These are phyloP conservation scores for Salticus scenicus DNA, from an alignment of 2,888 invertebrate genomes.

Conservation along the genomic window DNA sequence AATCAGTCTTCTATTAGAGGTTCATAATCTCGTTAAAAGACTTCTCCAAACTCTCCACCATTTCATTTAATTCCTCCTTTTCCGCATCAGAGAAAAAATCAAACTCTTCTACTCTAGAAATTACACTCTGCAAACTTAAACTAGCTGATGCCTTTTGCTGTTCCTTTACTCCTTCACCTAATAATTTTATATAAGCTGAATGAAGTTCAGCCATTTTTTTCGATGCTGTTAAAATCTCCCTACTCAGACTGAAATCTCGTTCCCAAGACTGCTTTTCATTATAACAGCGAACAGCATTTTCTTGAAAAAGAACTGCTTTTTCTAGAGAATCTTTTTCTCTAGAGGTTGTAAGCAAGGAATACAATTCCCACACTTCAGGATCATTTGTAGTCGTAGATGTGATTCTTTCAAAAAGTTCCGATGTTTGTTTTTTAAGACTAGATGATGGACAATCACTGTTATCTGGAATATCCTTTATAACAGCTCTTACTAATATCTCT, in stretches of 20 bases:
- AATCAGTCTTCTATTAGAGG: neutral
- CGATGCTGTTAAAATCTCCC: conserved; percentile 81
- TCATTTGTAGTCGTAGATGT: conserved; percentile 80
- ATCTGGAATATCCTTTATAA: conserved; percentile 81
- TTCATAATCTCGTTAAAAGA: neutral
- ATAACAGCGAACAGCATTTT: conserved; percentile 84
- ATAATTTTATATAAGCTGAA: neutral
- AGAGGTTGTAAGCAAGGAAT: conserved; percentile 81
- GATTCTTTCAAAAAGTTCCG: conserved; percentile 85
- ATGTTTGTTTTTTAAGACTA: conserved; percentile 78
- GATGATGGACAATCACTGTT: conserved; percentile 77
- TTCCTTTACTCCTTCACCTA: neutral
- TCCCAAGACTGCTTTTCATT: conserved; percentile 82
- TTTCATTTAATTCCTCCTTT: neutral
- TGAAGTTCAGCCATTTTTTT: conserved; percentile 78
- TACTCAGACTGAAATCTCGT: conserved; percentile 77
- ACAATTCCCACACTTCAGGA: conserved; percentile 87
- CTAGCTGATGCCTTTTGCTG: conserved; percentile 19
- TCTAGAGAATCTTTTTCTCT: conserved; percentile 77
- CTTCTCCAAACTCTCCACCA: neutral
- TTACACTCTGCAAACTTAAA: neutral
- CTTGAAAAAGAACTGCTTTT: conserved; percentile 82
- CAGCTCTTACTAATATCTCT: conserved; percentile 82
- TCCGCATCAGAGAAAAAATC: neutral
- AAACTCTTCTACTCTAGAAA: neutral